Base-by-base conservation (phyloP, 1,140 invertebrate species). In the Platorchestia sp. region DNA sequence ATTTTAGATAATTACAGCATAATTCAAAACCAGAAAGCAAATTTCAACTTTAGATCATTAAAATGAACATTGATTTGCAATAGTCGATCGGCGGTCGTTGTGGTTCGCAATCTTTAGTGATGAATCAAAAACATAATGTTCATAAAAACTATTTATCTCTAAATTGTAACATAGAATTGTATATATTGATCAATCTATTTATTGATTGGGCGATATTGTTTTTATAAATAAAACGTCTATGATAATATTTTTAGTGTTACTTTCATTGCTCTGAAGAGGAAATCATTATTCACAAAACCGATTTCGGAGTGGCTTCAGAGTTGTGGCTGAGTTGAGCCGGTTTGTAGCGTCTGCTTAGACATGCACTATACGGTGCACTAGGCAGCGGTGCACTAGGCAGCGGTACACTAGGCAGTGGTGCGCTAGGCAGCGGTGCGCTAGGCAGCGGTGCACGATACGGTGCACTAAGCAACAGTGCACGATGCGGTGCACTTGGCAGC, bases 181-280 rank as follows among this genome's bases (percentile, higher is more conserved):
- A 93, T 10, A 93, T 93, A 93, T 93, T 93, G 47, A 93, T 93
- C 91, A 93, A 93, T 45, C 91, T 93, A 93, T 93, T 93, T 93
- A 93, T 93, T 93, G 91, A 93, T 93, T 93, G 91, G 91, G 40
- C 45, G 36, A 93, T 45, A 45, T 44, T 93, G 91, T 93, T 93
- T 93, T 93, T 45, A 93, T 93, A 93, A 47, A 93, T 93, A 93
- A 93, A 93, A 93, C 44, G 91, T 93, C 91, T 93, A 93, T 47
- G n/a, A 44, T 47, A 75, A 51, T 22, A 10, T 14, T 75, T 3
- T 27, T 75, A 27, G 59, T 75, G 7, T 75, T 10, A 75, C 59
- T 75, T 36, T 36, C 27, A 1, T 75, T 27, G 14, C 10, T 75
- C 59, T 22, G 36, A 1, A 75, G 14, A 51, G 27, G 14, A 27